Conservation (phyloP, 1,140 invertebrate species). For the Heliconius congener region DNA sequence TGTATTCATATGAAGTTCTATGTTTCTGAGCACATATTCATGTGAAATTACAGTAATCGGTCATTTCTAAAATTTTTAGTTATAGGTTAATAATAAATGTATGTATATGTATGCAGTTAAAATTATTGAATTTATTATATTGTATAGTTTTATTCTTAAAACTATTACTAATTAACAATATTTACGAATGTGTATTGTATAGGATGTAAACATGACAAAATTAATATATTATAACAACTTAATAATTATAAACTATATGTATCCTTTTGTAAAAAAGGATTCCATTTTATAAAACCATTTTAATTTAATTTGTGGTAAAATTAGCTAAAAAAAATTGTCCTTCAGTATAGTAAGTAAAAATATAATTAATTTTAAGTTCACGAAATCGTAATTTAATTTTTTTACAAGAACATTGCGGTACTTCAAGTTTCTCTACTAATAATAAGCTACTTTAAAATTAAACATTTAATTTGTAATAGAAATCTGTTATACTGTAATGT, state of each 20-base stretch:
- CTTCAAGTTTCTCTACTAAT: neutral
- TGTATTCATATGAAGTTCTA: neutral
- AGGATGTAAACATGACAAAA: slow-evolving; percentile 7
- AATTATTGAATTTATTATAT: neutral
- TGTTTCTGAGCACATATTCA: neutral
- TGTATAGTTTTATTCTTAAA: neutral
- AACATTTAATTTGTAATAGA: neutral
- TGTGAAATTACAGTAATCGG: neutral
- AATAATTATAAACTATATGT: neutral
- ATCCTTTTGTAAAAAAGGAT: neutral
- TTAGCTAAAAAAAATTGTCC: neutral
- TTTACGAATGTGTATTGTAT: neutral
- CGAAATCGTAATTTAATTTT: neutral
- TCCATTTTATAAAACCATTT: neutral
- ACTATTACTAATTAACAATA: neutral
- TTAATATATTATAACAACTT: neutral
- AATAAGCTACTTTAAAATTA: neutral
- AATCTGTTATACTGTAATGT: neutral
- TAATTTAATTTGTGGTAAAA: neutral
- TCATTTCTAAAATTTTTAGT: neutral
- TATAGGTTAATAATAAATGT: neutral
- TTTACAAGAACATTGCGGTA: neutral
- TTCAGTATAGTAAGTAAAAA: no score
- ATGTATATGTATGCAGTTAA: neutral
- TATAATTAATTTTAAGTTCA: neutral